Evolutionary conservation across 2,113 vertebrate species (phyloP), one percentile per base, ranked within the genome.

Genomic region (Syngnathus scovelli): DNA sequence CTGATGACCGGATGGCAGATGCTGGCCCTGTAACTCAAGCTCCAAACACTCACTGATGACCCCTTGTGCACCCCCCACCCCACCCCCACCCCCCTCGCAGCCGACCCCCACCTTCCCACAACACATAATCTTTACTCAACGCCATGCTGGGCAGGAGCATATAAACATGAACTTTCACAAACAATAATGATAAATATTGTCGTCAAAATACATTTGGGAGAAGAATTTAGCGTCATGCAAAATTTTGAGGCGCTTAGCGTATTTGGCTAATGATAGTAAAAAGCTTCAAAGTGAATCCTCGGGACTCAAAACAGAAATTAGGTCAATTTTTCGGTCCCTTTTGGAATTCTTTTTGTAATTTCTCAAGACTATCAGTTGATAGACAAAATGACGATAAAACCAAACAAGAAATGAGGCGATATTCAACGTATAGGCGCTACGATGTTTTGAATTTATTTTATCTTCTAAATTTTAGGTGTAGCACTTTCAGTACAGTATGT

Each of bases 1-100:
- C 87, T 92, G 87, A 78, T 67, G 85, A 89, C 91, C 90, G 87
- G 85, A 90, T 83, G 87, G 91, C 93, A 93, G 91, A 94, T 90
- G 91, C 71, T 91, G 90, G 88, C 89, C 88, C 87, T 91, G 92
- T 94, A 94, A 96, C 91, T 92, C 89, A 89, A 94, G 83, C 86
- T 85, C 89, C 82, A 87, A 88, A 90, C 79, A 80, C 87, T 85
- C 76, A 54, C 86, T 85, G 85, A 89, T 87, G 84, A 89, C 88
- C 90, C 82, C 85, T 49, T 75, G 77, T 70, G 48, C 78, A 70
- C 82, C 69, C 64, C 33, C 16, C 37, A 36, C 16, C 16, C 12
- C 55, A 37, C 36, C 10, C 10, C 39, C 39, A 13, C 5, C 38
- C 37, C 37, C 27, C 55, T 23, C 5, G 13, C 37, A 18, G 9